Base-by-base conservation (phyloP, 2,888 invertebrate species). In the Drosophila lutescens region DNA sequence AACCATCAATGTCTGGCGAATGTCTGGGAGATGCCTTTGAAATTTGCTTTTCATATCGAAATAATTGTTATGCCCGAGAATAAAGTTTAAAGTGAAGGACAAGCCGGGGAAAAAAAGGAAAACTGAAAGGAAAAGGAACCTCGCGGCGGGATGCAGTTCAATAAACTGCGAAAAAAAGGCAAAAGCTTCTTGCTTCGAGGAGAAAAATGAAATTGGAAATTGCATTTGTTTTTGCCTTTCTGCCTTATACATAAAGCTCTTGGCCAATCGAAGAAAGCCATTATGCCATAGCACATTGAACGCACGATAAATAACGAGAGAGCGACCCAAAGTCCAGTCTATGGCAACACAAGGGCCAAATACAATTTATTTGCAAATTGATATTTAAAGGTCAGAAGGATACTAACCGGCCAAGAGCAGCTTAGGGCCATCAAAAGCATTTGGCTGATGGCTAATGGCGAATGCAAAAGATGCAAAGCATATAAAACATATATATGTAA, bases 331-430 rank as follows among this genome's bases (percentile, higher is more conserved):
- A 36, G 59, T 47, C 60, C 55, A 50, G 40, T 47, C 76, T 65
- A 26, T 38, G 44, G 55, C 67, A 75, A 62, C 66, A 67, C 53
- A 79, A 83, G 76, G 76, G 60, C 17, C 74, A 76, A 78, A 81
- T 70, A 78, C 84, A 81, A 86, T 86, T 86, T 88, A 86, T 88
- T 88, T 86, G 81, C 86, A 88, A 86, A 86, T 88, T 86, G 81
- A 84, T 88, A 86, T 86, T 86, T 78, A 86, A 83, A 88, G 85
- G 88, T 86, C 88, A 80, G 61, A 41, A 9, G 58, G 55, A 58
- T 58, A 40, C 55, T 41, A 43, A 32, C 49, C 41, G 40, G 57
- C 38, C 65, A 56, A 49, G 77, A 60, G 60, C 53, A 50, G 59
- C 44, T 38, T 55, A 57, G 60, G 62, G 30, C 54, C 60, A 60